Conservation (phyloP, 2,797 vertebrate species). For the Tapirus indicus region DNA sequence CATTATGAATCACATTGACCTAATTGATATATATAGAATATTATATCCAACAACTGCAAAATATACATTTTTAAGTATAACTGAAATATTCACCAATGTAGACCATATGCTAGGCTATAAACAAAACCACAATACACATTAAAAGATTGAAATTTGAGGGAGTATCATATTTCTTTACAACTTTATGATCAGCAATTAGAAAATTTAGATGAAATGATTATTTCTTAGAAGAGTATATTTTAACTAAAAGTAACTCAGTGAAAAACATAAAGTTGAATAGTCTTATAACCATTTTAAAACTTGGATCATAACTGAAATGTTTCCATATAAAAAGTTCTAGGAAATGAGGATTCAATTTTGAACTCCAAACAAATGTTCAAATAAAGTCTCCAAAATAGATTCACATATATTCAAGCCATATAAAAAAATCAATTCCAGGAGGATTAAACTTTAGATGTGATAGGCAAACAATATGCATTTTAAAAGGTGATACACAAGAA, state of each 20-base stretch:
- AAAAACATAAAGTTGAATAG: neutral
- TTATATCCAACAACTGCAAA: neutral
- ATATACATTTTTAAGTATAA: neutral
- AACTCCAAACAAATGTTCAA: neutral
- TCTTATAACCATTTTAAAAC: neutral
- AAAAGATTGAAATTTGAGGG: neutral
- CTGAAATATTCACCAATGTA: neutral
- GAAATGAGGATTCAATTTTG: neutral
- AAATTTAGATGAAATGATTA: neutral
- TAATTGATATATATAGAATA: neutral
- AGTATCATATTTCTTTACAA: neutral
- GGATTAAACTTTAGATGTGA: neutral
- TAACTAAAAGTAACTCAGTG: neutral
- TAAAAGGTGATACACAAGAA: neutral
- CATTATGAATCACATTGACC: neutral
- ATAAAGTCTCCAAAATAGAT: neutral
- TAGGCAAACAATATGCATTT: neutral
- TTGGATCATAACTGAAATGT: neutral
- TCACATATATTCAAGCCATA: neutral
- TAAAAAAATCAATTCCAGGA: neutral
- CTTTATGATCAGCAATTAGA: neutral
- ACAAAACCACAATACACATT: neutral
- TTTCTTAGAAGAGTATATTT: neutral
- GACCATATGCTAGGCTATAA: neutral
- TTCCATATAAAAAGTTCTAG: neutral